phyloP scores from a whole-genome alignment of 2,888 invertebrate genomes.

The Panopea generosa region DNA sequence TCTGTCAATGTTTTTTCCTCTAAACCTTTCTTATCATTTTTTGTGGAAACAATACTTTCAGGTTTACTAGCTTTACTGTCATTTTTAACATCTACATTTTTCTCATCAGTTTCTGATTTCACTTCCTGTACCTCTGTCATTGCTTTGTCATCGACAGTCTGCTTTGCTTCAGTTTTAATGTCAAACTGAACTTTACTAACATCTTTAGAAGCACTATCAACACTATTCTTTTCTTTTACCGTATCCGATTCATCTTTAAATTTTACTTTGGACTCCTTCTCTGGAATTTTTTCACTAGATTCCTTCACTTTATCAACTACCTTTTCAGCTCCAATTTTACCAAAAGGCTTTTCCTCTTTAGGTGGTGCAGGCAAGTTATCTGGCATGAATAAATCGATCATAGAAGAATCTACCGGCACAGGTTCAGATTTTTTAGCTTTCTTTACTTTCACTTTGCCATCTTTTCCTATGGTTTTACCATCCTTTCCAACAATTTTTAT shows the following conservation, averaged over 20 bases:
- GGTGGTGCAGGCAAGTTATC: slow-evolving; percentile 59
- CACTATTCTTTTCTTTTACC: not conserved
- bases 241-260: slow-evolving; percentile 1
- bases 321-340: slow-evolving; percentile 15
- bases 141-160: slow-evolving; percentile 9
- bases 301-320: slow-evolving; percentile 9
- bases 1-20: not conserved
- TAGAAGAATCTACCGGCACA: slow-evolving; percentile 70
- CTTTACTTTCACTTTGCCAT: slow-evolving; percentile 43
- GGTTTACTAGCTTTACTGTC: no score
- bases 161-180: slow-evolving; percentile 13
- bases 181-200: not conserved
- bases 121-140: slow-evolving; percentile 31
- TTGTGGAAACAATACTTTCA: no score
- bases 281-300: slow-evolving; percentile 1
- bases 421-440: slow-evolving; percentile 62
- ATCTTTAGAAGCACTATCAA: slow-evolving; percentile 1
- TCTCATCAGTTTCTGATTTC: slow-evolving; percentile 9
- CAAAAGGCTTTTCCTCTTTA: slow-evolving; percentile 33
- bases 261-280: slow-evolving; percentile 23
- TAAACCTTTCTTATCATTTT: no score
- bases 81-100: slow-evolving; percentile 6
- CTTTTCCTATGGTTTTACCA: slow-evolving; percentile 24
- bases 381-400: slow-evolving; percentile 80
- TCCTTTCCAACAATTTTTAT: slow-evolving; percentile 16